phyloP scores from a whole-genome alignment of 1,140 invertebrate genomes.

The Melanaphis sacchari region DNA sequence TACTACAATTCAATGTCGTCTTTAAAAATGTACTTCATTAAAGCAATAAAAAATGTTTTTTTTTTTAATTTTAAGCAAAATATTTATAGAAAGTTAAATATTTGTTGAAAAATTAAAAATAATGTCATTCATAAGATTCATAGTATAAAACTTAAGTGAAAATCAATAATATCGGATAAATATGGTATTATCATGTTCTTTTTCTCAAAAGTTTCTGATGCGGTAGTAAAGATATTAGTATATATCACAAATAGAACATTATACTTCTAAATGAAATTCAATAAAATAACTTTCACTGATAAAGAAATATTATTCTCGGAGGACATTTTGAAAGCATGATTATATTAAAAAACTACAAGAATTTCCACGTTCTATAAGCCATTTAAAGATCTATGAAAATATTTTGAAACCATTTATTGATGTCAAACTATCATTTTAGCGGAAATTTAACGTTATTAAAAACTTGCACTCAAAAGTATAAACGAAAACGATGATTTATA shows the following conservation, averaged over 20 bases:
- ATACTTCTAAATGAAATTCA: background rate
- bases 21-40: background rate
- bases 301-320: background rate
- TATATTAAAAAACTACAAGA: background rate
- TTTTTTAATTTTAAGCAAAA: background rate
- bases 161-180: conserved; percentile 16
- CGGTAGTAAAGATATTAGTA: background rate
- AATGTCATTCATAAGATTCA: background rate
- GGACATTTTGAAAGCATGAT: background rate
- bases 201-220: background rate
- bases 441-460: background rate
- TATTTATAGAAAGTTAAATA: background rate
- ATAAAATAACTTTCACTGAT: background rate
- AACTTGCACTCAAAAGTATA: background rate
- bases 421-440: background rate
- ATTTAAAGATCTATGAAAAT: background rate
- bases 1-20: background rate
- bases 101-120: background rate
- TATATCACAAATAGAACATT: conserved; percentile 1
- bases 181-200: background rate
- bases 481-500: background rate
- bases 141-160: background rate
- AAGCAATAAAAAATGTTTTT: background rate
- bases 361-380: background rate
- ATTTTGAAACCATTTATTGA: conserved; percentile 9